Conservation (phyloP, 1,140 invertebrate species). For the Philotrypesis tridentata region DNA sequence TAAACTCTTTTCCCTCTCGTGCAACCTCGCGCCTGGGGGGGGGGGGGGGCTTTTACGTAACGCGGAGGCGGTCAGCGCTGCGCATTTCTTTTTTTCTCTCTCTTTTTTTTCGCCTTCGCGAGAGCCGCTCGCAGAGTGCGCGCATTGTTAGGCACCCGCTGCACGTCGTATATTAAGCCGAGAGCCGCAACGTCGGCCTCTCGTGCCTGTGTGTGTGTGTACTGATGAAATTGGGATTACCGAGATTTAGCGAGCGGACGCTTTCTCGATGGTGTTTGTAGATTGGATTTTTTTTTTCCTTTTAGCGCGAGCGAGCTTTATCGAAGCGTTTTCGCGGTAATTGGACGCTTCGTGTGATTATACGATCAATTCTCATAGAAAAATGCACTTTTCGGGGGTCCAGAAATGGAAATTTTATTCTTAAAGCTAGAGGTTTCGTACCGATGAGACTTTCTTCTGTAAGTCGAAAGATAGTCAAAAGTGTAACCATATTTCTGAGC, state of each 20-base stretch:
- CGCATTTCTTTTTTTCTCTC: conserved; percentile 39
- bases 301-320: neutral
- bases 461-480: no score
- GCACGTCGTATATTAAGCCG: conserved; percentile 8
- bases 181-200: conserved; percentile 1
- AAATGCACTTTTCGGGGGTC: no score
- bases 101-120: conserved; percentile 38
- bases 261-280: neutral
- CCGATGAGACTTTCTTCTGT: no score
- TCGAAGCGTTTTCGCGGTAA: no score
- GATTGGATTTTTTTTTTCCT: neutral
- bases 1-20: neutral
- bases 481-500: no score
- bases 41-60: conserved; percentile 17
- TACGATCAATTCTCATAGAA: no score
- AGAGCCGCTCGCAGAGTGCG: conserved; percentile 51
- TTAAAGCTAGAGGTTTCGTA: no score
- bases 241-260: neutral
- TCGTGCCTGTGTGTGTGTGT: neutral
- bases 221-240: conserved; percentile 6
- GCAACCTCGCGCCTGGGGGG: no score
- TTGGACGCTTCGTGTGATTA: no score
- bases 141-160: neutral
- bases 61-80: neutral
- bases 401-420: no score